Evolutionary conservation across 2,888 invertebrate species (phyloP), one percentile per base, ranked within the genome.

Genomic region (Bedellia somnulentella): DNA sequence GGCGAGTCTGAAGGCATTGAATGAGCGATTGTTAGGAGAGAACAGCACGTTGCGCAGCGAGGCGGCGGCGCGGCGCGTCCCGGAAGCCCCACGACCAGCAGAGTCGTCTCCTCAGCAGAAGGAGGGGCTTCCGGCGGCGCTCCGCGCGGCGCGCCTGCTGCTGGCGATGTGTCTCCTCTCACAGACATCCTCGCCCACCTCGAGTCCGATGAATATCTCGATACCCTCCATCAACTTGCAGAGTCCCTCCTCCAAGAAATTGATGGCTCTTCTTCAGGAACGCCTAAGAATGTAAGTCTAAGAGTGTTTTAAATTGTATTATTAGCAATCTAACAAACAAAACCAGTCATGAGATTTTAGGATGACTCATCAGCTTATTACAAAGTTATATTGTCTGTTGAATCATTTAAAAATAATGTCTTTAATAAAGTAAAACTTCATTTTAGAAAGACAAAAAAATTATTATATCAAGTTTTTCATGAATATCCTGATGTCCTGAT

Each of bases 31-130:
- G 38, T 53, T 81, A 36, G 63, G 71, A 26, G 86, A 89, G 70
- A 82, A 86, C 39, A 71, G 78, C 40, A 59, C 79, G 47, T 53
- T 89, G 34, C 79, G 80, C 47, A 61, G 59, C 44, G 68, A 80
- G 38, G 79, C 79, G 39, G 66, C 64, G 70, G 78, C 78, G 78
- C 64, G 77, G 79, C 84, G 79, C 80, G 85, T 82, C 80, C 79
- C 79, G 80, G 82, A 78, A 66, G 75, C 79, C 80, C 79, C 62
- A 57, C 82, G 86, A 87, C 86, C 87, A 62, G 86, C 87, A 79
- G 87, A 79, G 84, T 87, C 86, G 87, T 73, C 78, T 85, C 93
- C 94, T 95, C 96, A 81, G 97, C 86, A 93, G 95, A 93, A 91
- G 83, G 87, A 83, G 81, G 84, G 80, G 82, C 80, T 80, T 66